phyloP scores from a whole-genome alignment of 2,797 vertebrate genomes.

The Dermochelys coriacea region DNA sequence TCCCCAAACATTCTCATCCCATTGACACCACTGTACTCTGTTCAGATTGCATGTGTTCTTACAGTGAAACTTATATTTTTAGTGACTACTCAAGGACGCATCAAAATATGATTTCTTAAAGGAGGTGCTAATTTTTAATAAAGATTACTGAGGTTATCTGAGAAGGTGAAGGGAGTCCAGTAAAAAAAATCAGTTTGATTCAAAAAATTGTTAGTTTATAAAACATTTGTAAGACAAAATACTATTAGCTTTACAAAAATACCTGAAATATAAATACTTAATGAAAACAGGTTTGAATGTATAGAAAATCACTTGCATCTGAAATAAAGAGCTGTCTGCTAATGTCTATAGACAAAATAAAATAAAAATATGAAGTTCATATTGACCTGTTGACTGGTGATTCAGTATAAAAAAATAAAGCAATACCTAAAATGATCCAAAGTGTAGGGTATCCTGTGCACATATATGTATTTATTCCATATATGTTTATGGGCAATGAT shows the following conservation, averaged over 20 bases:
- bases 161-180: not conserved
- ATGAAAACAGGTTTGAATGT: not conserved
- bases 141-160: not conserved
- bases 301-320: not conserved
- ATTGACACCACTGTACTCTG: too few relatives aligned
- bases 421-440: not conserved
- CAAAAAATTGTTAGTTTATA: not conserved
- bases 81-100: not conserved
- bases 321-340: not conserved
- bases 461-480: not conserved
- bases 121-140: not conserved
- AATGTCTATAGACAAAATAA: not conserved
- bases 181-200: not conserved
- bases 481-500: not conserved
- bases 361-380: not conserved
- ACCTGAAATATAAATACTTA: not conserved
- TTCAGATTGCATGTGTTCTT: too few relatives aligned
- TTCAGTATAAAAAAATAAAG: not conserved
- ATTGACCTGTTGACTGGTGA: not conserved
- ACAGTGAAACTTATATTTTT: not conserved
- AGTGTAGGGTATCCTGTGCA: not conserved
- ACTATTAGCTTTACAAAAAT: not conserved
- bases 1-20: not conserved
- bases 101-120: not conserved
- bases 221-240: not conserved